Percentiles rank a stretch among this genome's conserved stretches.
Evolutionary conservation across 2,113 vertebrate genomes (phyloP).

Genomic region (Lasiurus cinereus): DNA sequence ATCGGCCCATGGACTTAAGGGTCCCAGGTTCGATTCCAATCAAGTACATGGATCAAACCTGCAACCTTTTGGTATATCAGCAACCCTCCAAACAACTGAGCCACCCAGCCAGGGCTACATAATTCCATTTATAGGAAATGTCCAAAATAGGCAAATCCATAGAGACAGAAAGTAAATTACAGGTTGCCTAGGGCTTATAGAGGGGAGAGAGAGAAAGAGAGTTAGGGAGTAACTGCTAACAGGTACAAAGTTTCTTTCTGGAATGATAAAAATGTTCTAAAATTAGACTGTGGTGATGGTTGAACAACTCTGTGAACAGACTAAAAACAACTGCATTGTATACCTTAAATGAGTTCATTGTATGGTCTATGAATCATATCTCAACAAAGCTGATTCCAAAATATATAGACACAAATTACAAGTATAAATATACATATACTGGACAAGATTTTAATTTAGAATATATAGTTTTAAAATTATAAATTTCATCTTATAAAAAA

Average conservation of each 20-base stretch:
- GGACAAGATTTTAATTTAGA: not conserved
- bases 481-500: slow-evolving; percentile 13
- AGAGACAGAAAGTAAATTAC: not conserved
- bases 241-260: not conserved
- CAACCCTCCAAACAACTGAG: not conserved
- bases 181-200: not conserved
- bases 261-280: slow-evolving; percentile 34
- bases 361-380: not conserved
- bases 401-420: not conserved
- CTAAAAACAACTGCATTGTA: not conserved
- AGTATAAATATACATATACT: not conserved
- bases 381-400: slow-evolving; percentile 25
- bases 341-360: not conserved
- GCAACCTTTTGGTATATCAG: not conserved
- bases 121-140: not conserved
- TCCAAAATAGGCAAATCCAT: not conserved
- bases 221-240: not conserved
- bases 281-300: slow-evolving; percentile 6
- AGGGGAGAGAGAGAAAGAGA: not conserved
- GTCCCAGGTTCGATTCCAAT: too few species aligned
- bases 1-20: too few species aligned
- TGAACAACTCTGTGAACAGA: not conserved
- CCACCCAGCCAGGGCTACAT: not conserved
- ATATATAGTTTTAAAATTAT: slow-evolving; percentile 29
- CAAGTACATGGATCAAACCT: not conserved